Evolutionary conservation across 2,113 vertebrate genomes (phyloP), one percentile per base, ranked within the genome.

Genomic region (Macquaria australasica): DNA sequence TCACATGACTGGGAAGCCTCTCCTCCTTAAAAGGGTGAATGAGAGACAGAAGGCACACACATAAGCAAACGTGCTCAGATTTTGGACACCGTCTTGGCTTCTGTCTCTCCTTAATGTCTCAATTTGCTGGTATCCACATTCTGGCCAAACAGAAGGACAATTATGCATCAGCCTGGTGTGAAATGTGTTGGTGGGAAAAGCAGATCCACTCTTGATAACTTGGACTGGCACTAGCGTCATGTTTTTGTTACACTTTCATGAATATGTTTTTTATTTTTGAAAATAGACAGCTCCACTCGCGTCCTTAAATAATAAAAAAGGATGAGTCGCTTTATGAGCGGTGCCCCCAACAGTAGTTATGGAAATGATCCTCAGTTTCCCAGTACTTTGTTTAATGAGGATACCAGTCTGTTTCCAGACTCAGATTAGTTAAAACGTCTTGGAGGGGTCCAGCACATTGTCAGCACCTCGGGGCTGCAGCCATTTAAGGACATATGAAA

Each of bases 71-170:
- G 43, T 43, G 63, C 67, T 70, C 11, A 3, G 62, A 53, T 73
- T 73, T 58, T 84, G 80, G 82, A 70, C 85, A 67, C 51, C 0
- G 58, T 71, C 56, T 80, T 86, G 80, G 83, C 81, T 55, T 74
- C 56, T 11, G 2, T 70, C n/a, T 70, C n/a, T 87, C 64, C 50
- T 84, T 56, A 77, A 83, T 58, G 78, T 92, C 86, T 91, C 86
- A 91, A 85, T 93, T 88, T 87, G 76, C 43, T 43, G 28, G 63
- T 55, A 63, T 82, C 79, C 71, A 59, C 84, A 84, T 82, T 83
- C 84, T 77, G 84, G 77, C 48, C 68, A 62, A 89, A 82, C 85
- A 91, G 84, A 91, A 63, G 90, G 87, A 88, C 88, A 81, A 88
- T 90, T 90, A 89, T 81, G 84, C 77, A 80, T 43, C 64, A 72